These are phyloP conservation scores for Globodera rostochiensis DNA, from an alignment of 1,140 invertebrate genomes.

Conservation along the genomic window DNA sequence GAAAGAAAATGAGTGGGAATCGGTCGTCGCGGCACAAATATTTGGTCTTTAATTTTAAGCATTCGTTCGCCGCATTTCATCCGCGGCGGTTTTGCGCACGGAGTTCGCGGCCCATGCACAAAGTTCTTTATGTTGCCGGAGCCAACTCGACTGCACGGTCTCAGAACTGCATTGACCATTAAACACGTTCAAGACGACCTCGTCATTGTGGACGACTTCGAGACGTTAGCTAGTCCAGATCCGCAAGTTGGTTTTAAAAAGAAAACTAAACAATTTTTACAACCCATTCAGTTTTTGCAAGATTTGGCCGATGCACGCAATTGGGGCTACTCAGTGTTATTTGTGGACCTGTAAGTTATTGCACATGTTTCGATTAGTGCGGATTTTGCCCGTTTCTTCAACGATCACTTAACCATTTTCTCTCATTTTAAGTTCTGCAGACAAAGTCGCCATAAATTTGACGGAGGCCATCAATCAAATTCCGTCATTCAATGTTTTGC, in stretches of 20 bases:
- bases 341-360: conserved; percentile 81
- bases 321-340: conserved; percentile 93
- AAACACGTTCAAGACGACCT: conserved; percentile 93
- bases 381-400: conserved; percentile 25
- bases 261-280: conserved; percentile 2
- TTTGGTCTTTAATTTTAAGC: conserved; percentile 16
- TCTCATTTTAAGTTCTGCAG: conserved; percentile 28
- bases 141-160: conserved; percentile 75
- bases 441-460: conserved; percentile 45
- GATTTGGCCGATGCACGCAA: conserved; percentile 80
- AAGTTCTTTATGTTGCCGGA: conserved; percentile 90
- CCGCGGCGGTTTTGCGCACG: conserved; percentile 78
- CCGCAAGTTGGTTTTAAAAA: conserved; percentile 67
- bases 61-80: conserved; percentile 81
- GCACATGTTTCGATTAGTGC: conserved; percentile 22
- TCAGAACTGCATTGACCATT: conserved; percentile 80
- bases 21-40: neutral
- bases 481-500: conserved; percentile 88
- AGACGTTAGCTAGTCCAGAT: conserved; percentile 80
- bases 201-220: conserved; percentile 83
- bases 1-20: neutral
- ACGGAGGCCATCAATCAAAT: conserved; percentile 75
- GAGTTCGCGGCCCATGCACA: conserved; percentile 82
- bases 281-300: conserved; percentile 72
- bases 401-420: neutral